Base-by-base conservation (phyloP, 2,113 vertebrate genomes). In the Hippocampus comes region DNA sequence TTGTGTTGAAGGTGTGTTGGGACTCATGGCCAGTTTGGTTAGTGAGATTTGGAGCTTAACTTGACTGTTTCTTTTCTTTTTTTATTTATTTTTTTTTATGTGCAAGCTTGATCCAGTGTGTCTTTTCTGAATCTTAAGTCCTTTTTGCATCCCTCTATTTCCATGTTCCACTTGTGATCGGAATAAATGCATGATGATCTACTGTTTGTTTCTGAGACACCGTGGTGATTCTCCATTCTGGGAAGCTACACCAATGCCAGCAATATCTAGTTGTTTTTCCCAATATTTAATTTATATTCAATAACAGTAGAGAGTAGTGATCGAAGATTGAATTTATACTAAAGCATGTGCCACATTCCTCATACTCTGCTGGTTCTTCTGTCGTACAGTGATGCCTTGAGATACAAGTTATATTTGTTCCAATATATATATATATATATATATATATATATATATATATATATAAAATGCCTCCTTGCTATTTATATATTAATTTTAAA, bases 1-100 rank as follows among this genome's bases (percentile, higher is more conserved):
- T 68, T 61, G 68, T 69, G 76, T 69, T 77, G 55, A 59, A 66
- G 64, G 12, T 51, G 30, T 41, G 66, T 56, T 53, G 18, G 9
- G 34, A 15, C 9, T 41, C 56, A 49, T 55, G 46, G 68, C 72
- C 64, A 46, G 21, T 3, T 74, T 46, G 61, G 72, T 76, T 73
- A 71, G 7, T 15, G 20, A 70, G 57, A 46, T 75, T 63, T 14
- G 9, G 20, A 17, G 61, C 71, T 66, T n/a, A 67, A 53, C 30
- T 20, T 63, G 15, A 38, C 34, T 60, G 5, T 7, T 9, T 60
- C 3, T 25, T 30, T n/a, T n/a, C 20, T 51, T 56, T 23, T 3
- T 0, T 18, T 27, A 14, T 30, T 30, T 4, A 4, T 30, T 30
- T 30, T 10, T 55, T 56, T n/a, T 27, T 6, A 15, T 12, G 21